Percentiles rank a stretch among this genome's conserved stretches.
Conservation (phyloP, 2,113 vertebrate genomes). For the Euleptes europaea region DNA sequence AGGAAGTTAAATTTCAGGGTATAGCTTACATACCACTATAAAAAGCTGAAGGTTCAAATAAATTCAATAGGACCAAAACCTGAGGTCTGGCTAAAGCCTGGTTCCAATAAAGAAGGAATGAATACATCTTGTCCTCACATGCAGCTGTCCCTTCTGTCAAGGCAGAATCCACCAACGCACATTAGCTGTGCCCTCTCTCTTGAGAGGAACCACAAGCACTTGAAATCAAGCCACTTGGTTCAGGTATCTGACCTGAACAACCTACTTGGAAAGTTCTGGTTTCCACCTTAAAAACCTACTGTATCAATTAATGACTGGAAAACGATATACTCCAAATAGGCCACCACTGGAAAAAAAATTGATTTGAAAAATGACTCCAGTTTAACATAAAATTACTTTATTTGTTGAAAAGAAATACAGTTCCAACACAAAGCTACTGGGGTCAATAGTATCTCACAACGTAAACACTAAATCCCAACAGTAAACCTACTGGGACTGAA, state of each 20-base stretch:
- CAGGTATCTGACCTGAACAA: background rate
- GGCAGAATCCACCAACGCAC: rapidly evolving
- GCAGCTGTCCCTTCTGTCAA: background rate
- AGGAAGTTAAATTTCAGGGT: slow-evolving; percentile 32
- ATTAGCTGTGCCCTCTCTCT: slow-evolving; percentile 1
- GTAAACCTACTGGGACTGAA: too few species aligned
- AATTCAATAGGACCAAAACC: slow-evolving; percentile 44
- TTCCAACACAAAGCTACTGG: too few species aligned
- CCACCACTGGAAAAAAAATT: background rate
- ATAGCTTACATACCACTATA: slow-evolving; percentile 59
- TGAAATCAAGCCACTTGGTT: slow-evolving; percentile 23
- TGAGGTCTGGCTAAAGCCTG: slow-evolving; percentile 5
- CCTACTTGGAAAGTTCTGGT: slow-evolving; percentile 3
- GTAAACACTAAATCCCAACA: too few species aligned
- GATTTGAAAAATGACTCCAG: slow-evolving; percentile 5
- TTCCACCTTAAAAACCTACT: background rate
- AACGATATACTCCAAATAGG: background rate
- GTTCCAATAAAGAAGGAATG: slow-evolving; percentile 27
- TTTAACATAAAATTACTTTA: too few species aligned
- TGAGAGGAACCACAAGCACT: background rate
- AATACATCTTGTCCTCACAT: background rate
- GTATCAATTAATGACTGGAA: too few species aligned
- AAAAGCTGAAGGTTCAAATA: slow-evolving; percentile 64
- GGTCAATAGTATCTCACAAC: too few species aligned
- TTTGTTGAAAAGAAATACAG: too few species aligned